Percentiles rank a stretch among this genome's conserved stretches.
Evolutionary conservation across 2,113 vertebrate genomes (phyloP).

Genomic region (Vidua chalybeata): DNA sequence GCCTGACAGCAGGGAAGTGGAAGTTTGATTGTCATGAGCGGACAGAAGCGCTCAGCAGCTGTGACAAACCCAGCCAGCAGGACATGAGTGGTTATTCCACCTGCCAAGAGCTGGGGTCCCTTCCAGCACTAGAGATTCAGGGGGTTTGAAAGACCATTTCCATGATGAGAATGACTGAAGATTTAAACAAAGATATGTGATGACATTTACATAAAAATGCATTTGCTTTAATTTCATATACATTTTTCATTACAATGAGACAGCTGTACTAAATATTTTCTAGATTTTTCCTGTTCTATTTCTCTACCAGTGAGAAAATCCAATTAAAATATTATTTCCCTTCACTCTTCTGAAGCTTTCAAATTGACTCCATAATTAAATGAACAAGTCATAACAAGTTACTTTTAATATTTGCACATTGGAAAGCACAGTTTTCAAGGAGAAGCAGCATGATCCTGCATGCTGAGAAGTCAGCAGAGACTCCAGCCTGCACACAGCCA

Average conservation of each 20-base stretch:
- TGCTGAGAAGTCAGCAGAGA: neutral
- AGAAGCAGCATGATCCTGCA: neutral
- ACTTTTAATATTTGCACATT: neutral
- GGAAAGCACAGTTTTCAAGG: neutral
- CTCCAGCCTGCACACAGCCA: neutral
- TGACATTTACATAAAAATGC: neutral
- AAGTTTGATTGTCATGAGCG: neutral
- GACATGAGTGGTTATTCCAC: neutral
- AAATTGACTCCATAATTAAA: neutral
- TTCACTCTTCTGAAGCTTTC: neutral
- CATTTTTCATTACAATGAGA: neutral
- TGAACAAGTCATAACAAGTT: neutral
- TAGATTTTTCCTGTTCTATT: neutral
- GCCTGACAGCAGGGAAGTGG: neutral
- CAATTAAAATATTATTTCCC: neutral
- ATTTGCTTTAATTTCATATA: neutral
- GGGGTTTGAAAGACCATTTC: neutral
- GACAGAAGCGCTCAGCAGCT: neutral
- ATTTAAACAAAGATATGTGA: constrained; percentile 16
- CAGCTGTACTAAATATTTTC: neutral
- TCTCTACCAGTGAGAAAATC: neutral
- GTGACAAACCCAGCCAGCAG: neutral
- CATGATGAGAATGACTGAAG: neutral
- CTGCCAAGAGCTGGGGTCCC: neutral
- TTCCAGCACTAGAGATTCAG: neutral